phyloP scores from a whole-genome alignment of 2,888 invertebrate species.

The Philopedon plagiatum region DNA sequence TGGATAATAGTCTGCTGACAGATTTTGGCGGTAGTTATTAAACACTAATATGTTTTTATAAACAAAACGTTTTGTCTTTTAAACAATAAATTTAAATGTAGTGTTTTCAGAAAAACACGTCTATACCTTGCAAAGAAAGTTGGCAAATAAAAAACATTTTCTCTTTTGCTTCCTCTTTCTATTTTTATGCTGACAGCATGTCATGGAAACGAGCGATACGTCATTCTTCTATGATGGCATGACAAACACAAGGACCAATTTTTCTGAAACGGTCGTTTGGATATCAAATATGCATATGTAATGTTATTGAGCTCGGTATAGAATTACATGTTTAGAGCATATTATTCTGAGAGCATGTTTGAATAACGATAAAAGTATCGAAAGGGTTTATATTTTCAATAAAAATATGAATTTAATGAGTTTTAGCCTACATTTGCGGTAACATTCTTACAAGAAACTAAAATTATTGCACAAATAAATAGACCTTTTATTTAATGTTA shows the following conservation, averaged over 20 bases:
- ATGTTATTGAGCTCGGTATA: constrained; percentile 40
- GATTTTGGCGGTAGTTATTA: too few relatives aligned
- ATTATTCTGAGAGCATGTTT: constrained; percentile 2
- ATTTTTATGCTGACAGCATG: constrained; percentile 12
- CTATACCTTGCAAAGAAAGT: background rate
- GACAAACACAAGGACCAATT: constrained; percentile 46
- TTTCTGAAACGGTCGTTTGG: constrained; percentile 44
- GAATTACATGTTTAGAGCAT: constrained; percentile 23
- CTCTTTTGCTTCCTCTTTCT: background rate
- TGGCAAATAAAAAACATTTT: constrained; percentile 3
- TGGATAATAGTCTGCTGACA: too few relatives aligned
- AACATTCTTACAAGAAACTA: too few relatives aligned
- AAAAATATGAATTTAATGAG: background rate
- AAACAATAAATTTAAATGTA: too few relatives aligned
- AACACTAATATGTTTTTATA: too few relatives aligned
- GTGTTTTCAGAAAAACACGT: too few relatives aligned
- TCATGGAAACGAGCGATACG: constrained; percentile 39
- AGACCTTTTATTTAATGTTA: too few relatives aligned
- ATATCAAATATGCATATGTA: constrained; percentile 48
- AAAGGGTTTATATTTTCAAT: background rate
- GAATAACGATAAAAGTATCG: background rate
- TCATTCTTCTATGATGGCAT: constrained; percentile 40
- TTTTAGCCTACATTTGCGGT: too few relatives aligned
- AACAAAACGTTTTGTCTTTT: too few relatives aligned
- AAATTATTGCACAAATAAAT: too few relatives aligned